Base-by-base conservation (phyloP, 30 jellyfish, hydroid and myxozoan species). In the Pseudorhiza aurosa region DNA sequence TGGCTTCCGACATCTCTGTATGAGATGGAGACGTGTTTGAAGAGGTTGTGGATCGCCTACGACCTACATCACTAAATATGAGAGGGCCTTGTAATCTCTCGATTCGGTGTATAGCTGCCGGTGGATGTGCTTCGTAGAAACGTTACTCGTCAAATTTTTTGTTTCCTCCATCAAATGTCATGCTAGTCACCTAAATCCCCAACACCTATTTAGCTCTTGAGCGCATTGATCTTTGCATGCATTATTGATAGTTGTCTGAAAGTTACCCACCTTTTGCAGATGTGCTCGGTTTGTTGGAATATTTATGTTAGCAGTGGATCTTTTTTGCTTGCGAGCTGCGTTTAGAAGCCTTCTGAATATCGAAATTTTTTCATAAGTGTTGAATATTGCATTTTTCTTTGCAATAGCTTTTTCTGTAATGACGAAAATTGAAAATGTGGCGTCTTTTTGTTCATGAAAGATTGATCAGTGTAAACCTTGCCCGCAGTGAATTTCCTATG, bases 361-460 rank as follows among this genome's bases (percentile, higher is more conserved):
- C n/a, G 50, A 12, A 39, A 39, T 39, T 7, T 39, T 12, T 12
- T 39, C 50, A 39, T 39, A 7, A 7, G 10, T 47, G 25, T 9
- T 47, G 62, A 47, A 47, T 47, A 47, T 47, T 47, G 62, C 62
- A n/a, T n/a, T n/a, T n/a, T n/a, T n/a, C n/a, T n/a, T n/a, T n/a
- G n/a, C n/a, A n/a, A n/a, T n/a, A 39, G 12, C 12, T 7, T 39
- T 12, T 12, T 39, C 50, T 5, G 7, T 12, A 7, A 7, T 47
- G 25, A 47, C 18, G 62, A 47, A 47, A 9, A 47, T 47, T 47
- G 62, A 22, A 47, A 47, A 7, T 9, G 18, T 47, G 18, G 21
- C 62, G 21, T 27, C 62, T 47, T 47, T 22, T 47, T 47, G 62
- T 27, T 22, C 12, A 15, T 9, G 18, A 47, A n/a, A 47, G 21